These are phyloP conservation scores for Heptranchias perlo DNA, from an alignment of 2,113 vertebrate species.

Conservation along the genomic window DNA sequence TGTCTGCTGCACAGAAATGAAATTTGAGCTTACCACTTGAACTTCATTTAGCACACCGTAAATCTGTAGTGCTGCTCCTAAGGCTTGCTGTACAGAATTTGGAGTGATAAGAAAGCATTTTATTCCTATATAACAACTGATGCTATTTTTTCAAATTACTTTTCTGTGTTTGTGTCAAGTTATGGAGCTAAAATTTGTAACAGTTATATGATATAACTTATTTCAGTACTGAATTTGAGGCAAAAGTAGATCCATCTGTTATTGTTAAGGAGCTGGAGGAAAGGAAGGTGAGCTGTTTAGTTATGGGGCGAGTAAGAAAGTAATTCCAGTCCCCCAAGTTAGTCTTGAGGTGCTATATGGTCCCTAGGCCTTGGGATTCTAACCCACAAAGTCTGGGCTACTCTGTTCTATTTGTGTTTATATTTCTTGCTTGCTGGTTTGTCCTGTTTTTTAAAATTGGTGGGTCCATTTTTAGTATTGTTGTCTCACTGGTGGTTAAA, in stretches of 20 bases:
- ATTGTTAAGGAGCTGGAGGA: not conserved
- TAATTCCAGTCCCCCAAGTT: not conserved
- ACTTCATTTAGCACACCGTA: not conserved
- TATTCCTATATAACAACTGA: not conserved
- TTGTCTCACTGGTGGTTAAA: not conserved
- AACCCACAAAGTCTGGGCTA: not conserved
- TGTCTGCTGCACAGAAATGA: not conserved
- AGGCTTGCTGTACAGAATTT: not conserved
- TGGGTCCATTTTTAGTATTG: not conserved
- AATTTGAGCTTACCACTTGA: not conserved
- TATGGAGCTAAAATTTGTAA: conserved; percentile 3
- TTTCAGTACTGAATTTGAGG: not conserved
- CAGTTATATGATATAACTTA: not conserved
- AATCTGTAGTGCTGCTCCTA: not conserved
- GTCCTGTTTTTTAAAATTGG: not conserved
- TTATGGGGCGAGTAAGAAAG: not conserved
- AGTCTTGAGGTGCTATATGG: not conserved
- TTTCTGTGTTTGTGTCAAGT: not conserved
- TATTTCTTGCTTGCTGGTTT: not conserved
- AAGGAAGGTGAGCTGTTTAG: not conserved
- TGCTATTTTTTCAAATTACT: not conserved
- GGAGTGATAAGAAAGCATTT: not conserved
- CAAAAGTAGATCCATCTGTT: not conserved
- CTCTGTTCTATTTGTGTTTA: not conserved
- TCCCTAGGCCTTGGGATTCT: not conserved